A percentile compares a stretch with the other conserved stretches of the same genome.
These are phyloP conservation scores for Girardinichthys multiradiatus DNA, from an alignment of 2,113 vertebrate genomes.

Conservation along the genomic window DNA sequence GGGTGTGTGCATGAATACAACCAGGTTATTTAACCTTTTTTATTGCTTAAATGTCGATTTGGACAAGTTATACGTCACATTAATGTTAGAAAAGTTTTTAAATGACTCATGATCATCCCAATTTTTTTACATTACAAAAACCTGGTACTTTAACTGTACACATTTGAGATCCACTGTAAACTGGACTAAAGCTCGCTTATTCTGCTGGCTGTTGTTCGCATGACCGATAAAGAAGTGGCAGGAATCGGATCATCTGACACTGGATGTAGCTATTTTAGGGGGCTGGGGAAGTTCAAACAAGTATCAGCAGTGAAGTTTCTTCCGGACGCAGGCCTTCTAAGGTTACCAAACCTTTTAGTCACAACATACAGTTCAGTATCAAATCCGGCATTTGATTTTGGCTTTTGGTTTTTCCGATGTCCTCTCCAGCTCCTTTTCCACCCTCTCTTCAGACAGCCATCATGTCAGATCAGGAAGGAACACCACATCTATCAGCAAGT, in stretches of 20 bases:
- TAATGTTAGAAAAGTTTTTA: neutral
- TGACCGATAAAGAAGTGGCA: conserved; percentile 25
- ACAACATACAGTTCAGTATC: conserved; percentile 36
- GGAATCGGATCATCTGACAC: neutral
- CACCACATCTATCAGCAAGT: conserved; percentile 55
- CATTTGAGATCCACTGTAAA: no score
- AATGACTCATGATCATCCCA: no score
- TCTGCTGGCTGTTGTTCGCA: neutral
- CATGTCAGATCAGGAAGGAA: conserved; percentile 44
- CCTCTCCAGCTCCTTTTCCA: conserved; percentile 19
- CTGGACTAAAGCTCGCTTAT: neutral
- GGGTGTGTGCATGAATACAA: neutral
- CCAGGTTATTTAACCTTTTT: neutral
- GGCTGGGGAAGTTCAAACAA: conserved; percentile 23
- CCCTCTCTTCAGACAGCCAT: conserved; percentile 33
- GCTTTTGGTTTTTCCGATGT: conserved; percentile 26
- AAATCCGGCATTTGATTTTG: conserved; percentile 18
- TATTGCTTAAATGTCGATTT: neutral
- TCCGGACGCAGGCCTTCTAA: conserved; percentile 39
- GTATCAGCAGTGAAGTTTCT: conserved; percentile 52
- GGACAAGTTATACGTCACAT: neutral
- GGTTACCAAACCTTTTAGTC: conserved; percentile 44
- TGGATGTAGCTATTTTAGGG: conserved; percentile 37
- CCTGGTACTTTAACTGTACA: neutral
- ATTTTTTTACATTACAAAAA: neutral